phyloP scores from a whole-genome alignment of 1,140 invertebrate genomes.

The Amphibalanus amphitrite region DNA sequence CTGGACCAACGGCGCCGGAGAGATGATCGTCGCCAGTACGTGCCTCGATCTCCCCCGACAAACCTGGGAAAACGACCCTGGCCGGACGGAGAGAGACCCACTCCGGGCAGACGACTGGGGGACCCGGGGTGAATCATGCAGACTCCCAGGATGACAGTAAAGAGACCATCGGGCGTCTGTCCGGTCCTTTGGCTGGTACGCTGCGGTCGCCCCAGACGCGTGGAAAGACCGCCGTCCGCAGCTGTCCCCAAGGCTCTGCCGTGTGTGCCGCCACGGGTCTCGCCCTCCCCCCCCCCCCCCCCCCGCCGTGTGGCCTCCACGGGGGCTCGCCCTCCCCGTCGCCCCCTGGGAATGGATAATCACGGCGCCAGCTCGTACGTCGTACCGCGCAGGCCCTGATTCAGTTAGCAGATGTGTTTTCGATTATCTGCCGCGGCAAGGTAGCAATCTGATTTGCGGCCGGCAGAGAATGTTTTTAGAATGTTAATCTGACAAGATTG shows the following conservation, averaged over 20 bases:
- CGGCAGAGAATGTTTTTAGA: not conserved
- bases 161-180: not conserved
- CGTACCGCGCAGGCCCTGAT: not conserved
- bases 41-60: too few relatives aligned
- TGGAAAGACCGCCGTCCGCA: too few relatives aligned
- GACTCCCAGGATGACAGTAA: not conserved
- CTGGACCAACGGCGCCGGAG: slow-evolving; percentile 21
- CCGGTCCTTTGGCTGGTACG: not conserved
- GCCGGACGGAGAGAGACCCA: too few relatives aligned
- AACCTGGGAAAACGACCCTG: too few relatives aligned
- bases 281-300: too few relatives aligned
- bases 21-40: slow-evolving; percentile 21
- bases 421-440: not conserved
- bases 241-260: too few relatives aligned
- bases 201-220: not conserved
- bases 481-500: slow-evolving; percentile 1
- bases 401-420: not conserved
- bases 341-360: not conserved
- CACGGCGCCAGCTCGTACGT: not conserved
- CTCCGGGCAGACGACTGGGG: too few relatives aligned
- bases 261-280: too few relatives aligned
- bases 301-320: too few relatives aligned
- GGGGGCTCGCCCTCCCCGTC: too few relatives aligned
- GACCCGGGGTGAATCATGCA: too few relatives aligned
- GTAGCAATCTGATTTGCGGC: not conserved